Evolutionary conservation across 1,140 invertebrate species (phyloP), one percentile per base, ranked within the genome.

Genomic region (Bemisia tabaci): DNA sequence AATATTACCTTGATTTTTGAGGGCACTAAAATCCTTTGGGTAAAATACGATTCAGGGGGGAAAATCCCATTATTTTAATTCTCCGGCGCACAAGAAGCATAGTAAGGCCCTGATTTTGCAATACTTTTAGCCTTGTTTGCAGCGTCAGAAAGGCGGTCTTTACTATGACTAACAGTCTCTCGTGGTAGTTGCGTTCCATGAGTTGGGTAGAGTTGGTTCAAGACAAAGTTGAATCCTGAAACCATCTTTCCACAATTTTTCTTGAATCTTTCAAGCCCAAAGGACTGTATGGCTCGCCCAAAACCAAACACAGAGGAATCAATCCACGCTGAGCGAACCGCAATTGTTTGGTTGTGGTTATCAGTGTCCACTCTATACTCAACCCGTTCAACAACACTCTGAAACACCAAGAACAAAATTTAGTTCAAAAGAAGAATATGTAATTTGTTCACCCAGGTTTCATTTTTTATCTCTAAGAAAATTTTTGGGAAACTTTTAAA

Each of bases 361-460:
- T 88, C 84, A 5, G 85, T 82, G 67, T 82, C 83, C 63, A 82
- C 82, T 68, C 79, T 81, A 72, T 95, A 96, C 22, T 90, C 83
- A 60, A 95, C 92, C 74, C 92, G 90, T 77, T 95, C 93, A 48
- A 90, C 86, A 0, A 95, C 83, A 77, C 84, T 91, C 92, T 95
- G 75, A n/a, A n/a, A n/a, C n/a, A 2, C 58, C 33, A 65, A 62
- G 2, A 5, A 59, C n/a, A 26, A 22, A 65, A 25, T 59, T 27
- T 12, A 60, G 39, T 17, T 39, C 60, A 59, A 22, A 39, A 59
- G 2, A 65, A n/a, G 27, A 27, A 48, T 22, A 63, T n/a, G n/a
- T n/a, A n/a, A n/a, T n/a, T n/a, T n/a, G n/a, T 17, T 59, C 17
- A 17, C 17, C 17, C n/a, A 59, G n/a, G n/a, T 17, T 59, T 59